Evolutionary conservation across 2,113 vertebrate species (phyloP), one percentile per base, ranked within the genome.

Genomic region (Ophiodon elongatus): DNA sequence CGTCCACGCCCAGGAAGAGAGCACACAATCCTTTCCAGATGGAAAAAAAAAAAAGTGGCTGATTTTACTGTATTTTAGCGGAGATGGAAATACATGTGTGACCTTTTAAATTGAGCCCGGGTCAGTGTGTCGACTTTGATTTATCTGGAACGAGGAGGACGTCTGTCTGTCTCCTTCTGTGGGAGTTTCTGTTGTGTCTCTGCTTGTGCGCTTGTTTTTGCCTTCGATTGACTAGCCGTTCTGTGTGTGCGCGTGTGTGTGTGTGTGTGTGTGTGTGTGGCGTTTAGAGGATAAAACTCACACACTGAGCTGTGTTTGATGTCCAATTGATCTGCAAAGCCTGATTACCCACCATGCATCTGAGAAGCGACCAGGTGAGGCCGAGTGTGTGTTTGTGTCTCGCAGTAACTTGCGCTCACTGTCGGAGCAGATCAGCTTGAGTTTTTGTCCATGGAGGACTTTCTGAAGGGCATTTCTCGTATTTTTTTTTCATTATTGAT

Each of bases 331-430:
- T 90, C 82, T 70, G 45, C 52, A 76, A 72, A 85, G 59, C 70
- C 75, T 82, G 73, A 84, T 89, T 78, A 78, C 59, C 79, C 79
- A 86, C 75, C 82, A 81, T 76, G 84, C 69, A 76, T 87, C 84
- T 88, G 52, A 80, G 63, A 74, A 78, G 63, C 17, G 78, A 84
- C 65, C 82, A 50, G 65, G 70, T 82, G 73, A 65, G 72, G 33
- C 21, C 27, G 17, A 33, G 39, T n/a, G 56, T 80, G 57, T 77
- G 76, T 80, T 52, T 84, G 47, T 70, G 27, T 85, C 47, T 69
- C 3, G 19, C 10, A 13, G 54, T 39, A 23, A 70, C 50, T 56
- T 47, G 15, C 41, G 14, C 5, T 37, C 71, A 17, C 84, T 27
- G 59, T 31, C 64, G 75, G 79, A 85, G 79, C 73, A 17, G 21